Percentiles rank a stretch among this genome's conserved stretches.
phyloP scores from a whole-genome alignment of 2,888 invertebrate genomes.

The Dichetophora obliterata region DNA sequence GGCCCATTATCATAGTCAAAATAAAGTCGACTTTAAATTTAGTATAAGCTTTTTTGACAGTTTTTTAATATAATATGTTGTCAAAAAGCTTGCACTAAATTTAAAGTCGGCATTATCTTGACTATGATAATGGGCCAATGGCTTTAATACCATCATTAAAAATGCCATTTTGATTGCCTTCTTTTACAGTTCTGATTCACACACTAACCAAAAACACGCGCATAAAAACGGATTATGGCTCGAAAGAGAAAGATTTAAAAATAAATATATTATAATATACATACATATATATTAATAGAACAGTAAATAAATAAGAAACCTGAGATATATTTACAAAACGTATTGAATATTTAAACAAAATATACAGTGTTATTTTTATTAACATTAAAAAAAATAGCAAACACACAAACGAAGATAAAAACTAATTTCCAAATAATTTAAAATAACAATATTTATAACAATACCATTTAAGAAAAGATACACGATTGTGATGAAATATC shows the following conservation, averaged over 20 bases:
- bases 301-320: constrained; percentile 36
- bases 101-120: no score
- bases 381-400: constrained; percentile 16
- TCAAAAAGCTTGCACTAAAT: no score
- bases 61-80: no score
- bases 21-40: no score
- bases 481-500: constrained; percentile 52
- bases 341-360: constrained; percentile 42
- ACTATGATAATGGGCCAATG: no score
- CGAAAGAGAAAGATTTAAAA: not conserved
- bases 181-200: no score
- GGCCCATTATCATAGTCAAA: no score
- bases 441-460: constrained; percentile 11
- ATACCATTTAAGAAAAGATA: constrained; percentile 2
- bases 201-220: no score
- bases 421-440: not conserved
- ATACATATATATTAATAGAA: constrained; percentile 21
- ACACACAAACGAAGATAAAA: not conserved
- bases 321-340: constrained; percentile 41
- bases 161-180: no score
- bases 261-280: constrained; percentile 5
- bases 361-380: constrained; percentile 45
- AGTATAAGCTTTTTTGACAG: no score
- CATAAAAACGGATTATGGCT: not conserved
- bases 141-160: no score